Conservation (phyloP, 92 coral and sea anemone species). For the Epizoanthus illoricatus region DNA sequence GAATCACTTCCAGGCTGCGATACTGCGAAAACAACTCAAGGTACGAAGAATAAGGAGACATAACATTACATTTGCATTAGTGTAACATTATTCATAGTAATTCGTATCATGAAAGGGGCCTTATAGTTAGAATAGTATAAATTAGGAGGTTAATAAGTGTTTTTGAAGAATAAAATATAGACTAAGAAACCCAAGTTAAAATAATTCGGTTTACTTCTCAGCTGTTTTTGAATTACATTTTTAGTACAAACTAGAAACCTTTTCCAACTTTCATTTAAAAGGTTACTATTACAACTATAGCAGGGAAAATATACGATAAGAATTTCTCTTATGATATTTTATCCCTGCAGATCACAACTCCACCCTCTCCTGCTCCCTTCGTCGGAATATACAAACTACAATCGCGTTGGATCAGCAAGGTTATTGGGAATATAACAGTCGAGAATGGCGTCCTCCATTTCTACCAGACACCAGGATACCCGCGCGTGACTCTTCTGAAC, state of each 20-base stretch:
- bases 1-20: constrained; percentile 53
- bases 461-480: constrained; percentile 82
- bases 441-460: constrained; percentile 75
- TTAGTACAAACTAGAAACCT: too few species aligned
- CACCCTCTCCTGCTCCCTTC: constrained; percentile 57
- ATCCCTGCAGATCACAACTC: constrained; percentile 58
- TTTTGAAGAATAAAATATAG: too few species aligned
- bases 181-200: too few species aligned
- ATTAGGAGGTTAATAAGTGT: too few species aligned
- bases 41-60: constrained; percentile 36
- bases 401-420: constrained; percentile 84
- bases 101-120: too few species aligned
- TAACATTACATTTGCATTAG: too few species aligned
- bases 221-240: too few species aligned
- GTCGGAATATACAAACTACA: constrained; percentile 70
- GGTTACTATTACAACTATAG: too few species aligned
- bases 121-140: too few species aligned
- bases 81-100: too few species aligned
- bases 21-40: constrained; percentile 71
- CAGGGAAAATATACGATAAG: neutral
- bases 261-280: too few species aligned
- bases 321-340: neutral
- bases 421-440: constrained; percentile 69
- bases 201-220: neutral
- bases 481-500: constrained; percentile 72